phyloP scores from a whole-genome alignment of 2,113 vertebrate species.

The Theristicus caerulescens region DNA sequence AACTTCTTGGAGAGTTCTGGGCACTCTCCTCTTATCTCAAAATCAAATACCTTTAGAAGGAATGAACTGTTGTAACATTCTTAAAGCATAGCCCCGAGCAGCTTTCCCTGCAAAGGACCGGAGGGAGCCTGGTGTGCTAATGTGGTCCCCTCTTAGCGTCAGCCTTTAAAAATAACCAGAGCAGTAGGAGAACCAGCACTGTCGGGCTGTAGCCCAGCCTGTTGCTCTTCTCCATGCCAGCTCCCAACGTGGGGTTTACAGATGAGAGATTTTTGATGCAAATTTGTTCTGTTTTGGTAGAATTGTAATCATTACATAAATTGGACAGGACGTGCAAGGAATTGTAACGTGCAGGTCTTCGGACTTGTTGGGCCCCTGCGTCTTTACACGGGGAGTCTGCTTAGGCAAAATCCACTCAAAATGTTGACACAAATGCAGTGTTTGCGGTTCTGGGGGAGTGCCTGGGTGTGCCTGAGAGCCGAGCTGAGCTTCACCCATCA shows the following conservation, averaged over 20 bases:
- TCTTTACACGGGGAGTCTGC: not conserved
- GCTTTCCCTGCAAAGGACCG: not conserved
- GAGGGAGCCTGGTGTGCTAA: not conserved
- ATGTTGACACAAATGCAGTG: not conserved
- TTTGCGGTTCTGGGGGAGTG: not conserved
- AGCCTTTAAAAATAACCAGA: not conserved
- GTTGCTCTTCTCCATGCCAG: not conserved
- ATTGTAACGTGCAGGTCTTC: fast-evolving
- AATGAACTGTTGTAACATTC: not conserved
- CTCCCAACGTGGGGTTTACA: not conserved
- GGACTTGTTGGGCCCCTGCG: no score
- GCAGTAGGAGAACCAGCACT: fast-evolving
- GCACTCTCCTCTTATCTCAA: constrained; percentile 16
- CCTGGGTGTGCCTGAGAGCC: not conserved
- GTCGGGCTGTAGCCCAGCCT: not conserved
- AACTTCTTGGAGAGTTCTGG: not conserved
- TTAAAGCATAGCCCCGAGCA: not conserved
- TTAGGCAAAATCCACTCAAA: not conserved
- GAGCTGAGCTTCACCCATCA: not conserved
- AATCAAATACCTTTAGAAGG: not conserved
- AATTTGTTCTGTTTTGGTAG: not conserved
- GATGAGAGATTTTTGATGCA: not conserved
- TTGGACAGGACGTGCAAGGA: not conserved
- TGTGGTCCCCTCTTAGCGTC: not conserved
- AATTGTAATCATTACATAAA: fast-evolving